These are phyloP conservation scores for Typhlichthys eigenmanni DNA, from an alignment of 2,797 vertebrate genomes.

Conservation along the genomic window DNA sequence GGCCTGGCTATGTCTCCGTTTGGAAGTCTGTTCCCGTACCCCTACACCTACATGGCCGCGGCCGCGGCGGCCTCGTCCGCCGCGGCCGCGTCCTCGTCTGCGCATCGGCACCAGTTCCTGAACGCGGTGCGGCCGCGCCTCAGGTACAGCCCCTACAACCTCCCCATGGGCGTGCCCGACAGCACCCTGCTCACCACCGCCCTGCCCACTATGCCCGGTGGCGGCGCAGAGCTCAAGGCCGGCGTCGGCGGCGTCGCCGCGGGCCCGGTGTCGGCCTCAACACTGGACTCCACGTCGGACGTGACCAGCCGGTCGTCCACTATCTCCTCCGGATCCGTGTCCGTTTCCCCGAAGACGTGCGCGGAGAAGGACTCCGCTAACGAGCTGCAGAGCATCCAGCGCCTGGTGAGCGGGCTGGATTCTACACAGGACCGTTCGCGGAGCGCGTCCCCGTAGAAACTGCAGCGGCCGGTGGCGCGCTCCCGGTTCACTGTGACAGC, in stretches of 20 bases:
- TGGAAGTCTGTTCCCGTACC: slow-evolving; percentile 92
- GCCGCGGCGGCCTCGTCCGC: slow-evolving; percentile 89
- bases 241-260: slow-evolving; percentile 71
- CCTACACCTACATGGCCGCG: slow-evolving; percentile 97
- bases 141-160: slow-evolving; percentile 94
- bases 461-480: neutral
- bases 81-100: slow-evolving; percentile 77
- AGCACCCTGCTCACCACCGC: slow-evolving; percentile 86
- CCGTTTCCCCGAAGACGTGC: slow-evolving; percentile 89
- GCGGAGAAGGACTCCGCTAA: slow-evolving; percentile 88
- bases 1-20: slow-evolving; percentile 96
- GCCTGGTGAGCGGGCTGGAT: slow-evolving; percentile 94
- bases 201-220: slow-evolving; percentile 77
- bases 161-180: slow-evolving; percentile 88
- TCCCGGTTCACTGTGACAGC: slow-evolving; percentile 48
- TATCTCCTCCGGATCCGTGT: slow-evolving; percentile 87
- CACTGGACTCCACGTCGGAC: slow-evolving; percentile 92
- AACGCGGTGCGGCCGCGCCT: slow-evolving; percentile 90
- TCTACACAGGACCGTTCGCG: slow-evolving; percentile 88
- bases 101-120: slow-evolving; percentile 92
- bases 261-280: slow-evolving; percentile 81
- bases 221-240: slow-evolving; percentile 79
- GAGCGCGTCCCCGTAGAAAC: slow-evolving; percentile 85
- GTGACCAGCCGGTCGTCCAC: slow-evolving; percentile 90
- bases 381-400: slow-evolving; percentile 96